Base-by-base conservation (phyloP, 2,113 vertebrate species). In the Eonycteris spelaea region DNA sequence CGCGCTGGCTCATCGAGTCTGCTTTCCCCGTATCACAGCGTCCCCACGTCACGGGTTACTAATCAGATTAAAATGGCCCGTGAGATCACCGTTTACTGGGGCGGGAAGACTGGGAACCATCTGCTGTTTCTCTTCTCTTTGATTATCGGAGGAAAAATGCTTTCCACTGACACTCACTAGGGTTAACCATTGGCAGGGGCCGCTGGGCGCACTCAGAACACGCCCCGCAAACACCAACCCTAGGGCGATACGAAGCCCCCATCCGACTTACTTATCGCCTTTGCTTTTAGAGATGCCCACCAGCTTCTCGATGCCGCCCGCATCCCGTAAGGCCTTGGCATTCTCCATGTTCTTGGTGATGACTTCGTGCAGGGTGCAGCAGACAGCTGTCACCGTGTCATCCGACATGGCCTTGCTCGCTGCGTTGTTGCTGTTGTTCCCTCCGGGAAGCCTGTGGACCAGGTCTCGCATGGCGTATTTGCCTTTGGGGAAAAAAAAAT, bases 281-380 rank as follows among this genome's bases (percentile, higher is more conserved):
- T 99, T 99, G 99, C 99, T 99, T 98, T 99, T 99, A 95, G 99
- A 99, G 96, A 99, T 99, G 98, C 99, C 99, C 70, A 99, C 99
- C 97, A 99, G 98, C 98, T 99, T 99, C 98, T 99, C 99, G 45
- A 99, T 99, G 97, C 99, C 99, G 0, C 99, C 99, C 1, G 99
- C 99, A 53, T 99, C 99, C 43, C 99, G 99, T 98, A 99, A 99
- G 98, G 99, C 99, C 99, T 99, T 99, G 98, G 99, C 99, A 8
- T 99, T 99, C 98, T 99, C 99, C 99, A 99, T 99, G 98, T 99
- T 99, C 98, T 99, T 99, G 98, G 99, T 99, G 98, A 99, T 99
- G 98, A 99, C 99, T 98, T 99, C 99, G 3, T 99, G 99, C 93
- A 99, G 99, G 55, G 99, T 99, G 82, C 99, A 99, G 98, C 99